Evolutionary conservation across 1,140 invertebrate species (phyloP), one percentile per base, ranked within the genome.

Genomic region (Melipona quadrifasciata): DNA sequence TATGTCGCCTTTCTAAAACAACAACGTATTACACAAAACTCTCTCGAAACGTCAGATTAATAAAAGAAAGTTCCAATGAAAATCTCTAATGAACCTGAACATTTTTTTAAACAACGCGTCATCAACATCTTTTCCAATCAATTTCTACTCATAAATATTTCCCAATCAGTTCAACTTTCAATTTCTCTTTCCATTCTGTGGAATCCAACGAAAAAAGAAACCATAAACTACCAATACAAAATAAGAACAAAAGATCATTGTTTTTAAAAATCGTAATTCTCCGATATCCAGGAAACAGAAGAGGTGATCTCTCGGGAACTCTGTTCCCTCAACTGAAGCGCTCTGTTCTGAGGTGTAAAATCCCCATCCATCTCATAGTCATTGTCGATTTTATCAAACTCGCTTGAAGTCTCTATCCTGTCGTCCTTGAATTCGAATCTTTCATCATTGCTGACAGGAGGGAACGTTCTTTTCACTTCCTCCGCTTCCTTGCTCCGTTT

Each of bases 181-280:
- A 78, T 78, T 78, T 67, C 34, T 51, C 21, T 10, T 17, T 24
- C 27, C 55, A 19, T 34, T 11, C 0, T 39, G 11, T 39, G 5
- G 0, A 24, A 8, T 73, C 12, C 16, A 31, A 12, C 10, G 55
- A 53, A 12, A 24, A 17, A 47, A 12, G 12, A 53, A 5, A 55
- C 19, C n/a, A 31, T 74, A 74, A 55, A 74, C 11, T 27, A 10
- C 21, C 27, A 1, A 19, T 55, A 58, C 17, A 47, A 58, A 51
- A 72, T 4, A 64, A 61, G 24, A 53, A 17, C 14, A 67, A 19
- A 47, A 67, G 55, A 27, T 47, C 14, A 78, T 39, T 55, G 2
- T 71, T 53, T 24, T 92, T 80, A 92, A 64, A 87, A 89, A 82
- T 90, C 86, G 47, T 93, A 90, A 74, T 90, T 91, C 80, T 93